Evolutionary conservation across 64 coral and sea anemone genomes (phyloP).

Genomic region (Cladopsammia gracilis): DNA sequence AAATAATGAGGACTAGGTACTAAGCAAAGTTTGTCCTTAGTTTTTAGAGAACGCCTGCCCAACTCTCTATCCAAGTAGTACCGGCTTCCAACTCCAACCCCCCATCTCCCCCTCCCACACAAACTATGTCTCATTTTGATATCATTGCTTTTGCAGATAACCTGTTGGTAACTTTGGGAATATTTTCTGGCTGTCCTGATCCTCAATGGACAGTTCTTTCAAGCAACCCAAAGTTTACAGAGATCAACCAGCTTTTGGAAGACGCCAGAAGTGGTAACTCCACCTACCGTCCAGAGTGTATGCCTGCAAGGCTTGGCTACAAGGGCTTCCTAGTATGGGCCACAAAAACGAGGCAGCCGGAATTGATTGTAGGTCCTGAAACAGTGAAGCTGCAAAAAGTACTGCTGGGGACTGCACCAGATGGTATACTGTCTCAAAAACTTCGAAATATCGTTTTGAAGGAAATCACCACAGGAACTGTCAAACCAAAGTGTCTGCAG

Average conservation of each 20-base stretch:
- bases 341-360: background rate
- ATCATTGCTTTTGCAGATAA: too few relatives aligned
- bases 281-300: background rate
- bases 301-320: slow-evolving; percentile 4
- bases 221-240: background rate
- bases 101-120: too few relatives aligned
- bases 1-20: too few relatives aligned
- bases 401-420: background rate
- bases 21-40: too few relatives aligned
- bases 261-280: background rate
- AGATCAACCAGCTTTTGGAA: background rate
- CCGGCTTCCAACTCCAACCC: too few relatives aligned
- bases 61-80: too few relatives aligned
- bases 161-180: background rate
- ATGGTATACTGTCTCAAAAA: background rate
- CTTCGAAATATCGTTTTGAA: background rate
- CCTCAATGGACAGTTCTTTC: background rate
- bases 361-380: slow-evolving; percentile 1
- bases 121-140: too few relatives aligned
- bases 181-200: slow-evolving; percentile 8
- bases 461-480: background rate
- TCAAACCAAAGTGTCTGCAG: background rate
- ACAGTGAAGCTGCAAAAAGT: background rate
- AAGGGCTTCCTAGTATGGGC: background rate
- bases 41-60: too few relatives aligned